These are phyloP conservation scores for Onychomys leucogaster DNA, from an alignment of 2,797 vertebrate genomes.

Conservation along the genomic window DNA sequence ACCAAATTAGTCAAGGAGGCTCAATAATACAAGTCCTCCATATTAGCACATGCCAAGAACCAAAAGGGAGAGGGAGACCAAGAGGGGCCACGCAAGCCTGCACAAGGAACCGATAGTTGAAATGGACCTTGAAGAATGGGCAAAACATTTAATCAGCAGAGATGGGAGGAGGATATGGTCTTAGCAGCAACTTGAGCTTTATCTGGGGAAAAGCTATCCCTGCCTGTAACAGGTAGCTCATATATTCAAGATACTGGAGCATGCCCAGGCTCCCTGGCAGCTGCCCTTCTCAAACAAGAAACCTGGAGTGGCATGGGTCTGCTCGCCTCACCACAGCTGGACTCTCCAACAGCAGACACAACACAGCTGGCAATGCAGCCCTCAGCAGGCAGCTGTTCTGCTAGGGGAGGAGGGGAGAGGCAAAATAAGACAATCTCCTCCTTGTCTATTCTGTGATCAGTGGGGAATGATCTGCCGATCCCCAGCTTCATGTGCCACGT, in stretches of 20 bases:
- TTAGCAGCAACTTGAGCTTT: background rate
- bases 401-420: background rate
- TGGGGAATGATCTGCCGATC: background rate
- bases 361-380: background rate
- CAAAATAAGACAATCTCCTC: background rate
- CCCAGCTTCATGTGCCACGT: background rate
- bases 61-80: background rate
- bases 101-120: background rate
- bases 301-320: background rate
- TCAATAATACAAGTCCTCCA: too few relatives aligned
- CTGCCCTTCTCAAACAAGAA: background rate
- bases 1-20: background rate
- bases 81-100: background rate
- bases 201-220: background rate
- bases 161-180: background rate
- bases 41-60: background rate
- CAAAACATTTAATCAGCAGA: slow-evolving; percentile 18
- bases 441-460: background rate
- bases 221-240: background rate
- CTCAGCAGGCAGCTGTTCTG: background rate
- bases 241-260: background rate
- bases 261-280: background rate
- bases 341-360: background rate
- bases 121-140: background rate
- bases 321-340: background rate